Evolutionary conservation across 2,113 vertebrate species (phyloP).

Genomic region (Clarias batrachus): DNA sequence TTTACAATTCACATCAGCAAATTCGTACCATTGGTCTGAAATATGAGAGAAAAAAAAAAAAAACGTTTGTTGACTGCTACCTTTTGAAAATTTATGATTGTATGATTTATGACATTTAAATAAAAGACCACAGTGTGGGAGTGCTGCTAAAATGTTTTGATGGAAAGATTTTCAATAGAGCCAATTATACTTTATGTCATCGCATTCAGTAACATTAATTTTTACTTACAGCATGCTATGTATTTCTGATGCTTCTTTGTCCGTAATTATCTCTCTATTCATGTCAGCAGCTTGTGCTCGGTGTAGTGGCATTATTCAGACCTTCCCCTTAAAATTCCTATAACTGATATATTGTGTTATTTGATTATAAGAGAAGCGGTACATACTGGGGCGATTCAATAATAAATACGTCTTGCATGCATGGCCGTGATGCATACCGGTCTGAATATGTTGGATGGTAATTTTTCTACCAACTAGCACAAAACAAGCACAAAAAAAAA

Average conservation of each 20-base stretch:
- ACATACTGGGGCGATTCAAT: neutral
- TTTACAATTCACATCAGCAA: neutral
- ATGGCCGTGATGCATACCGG: neutral
- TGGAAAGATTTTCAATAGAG: neutral
- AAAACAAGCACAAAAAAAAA: conserved; percentile 44
- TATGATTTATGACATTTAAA: neutral
- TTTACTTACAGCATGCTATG: neutral
- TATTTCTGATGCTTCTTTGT: neutral
- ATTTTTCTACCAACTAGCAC: conserved; percentile 30
- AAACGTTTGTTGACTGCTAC: neutral
- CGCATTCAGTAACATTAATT: neutral
- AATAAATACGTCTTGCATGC: neutral
- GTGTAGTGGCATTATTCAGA: neutral
- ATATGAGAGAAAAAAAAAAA: neutral
- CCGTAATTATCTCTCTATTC: neutral
- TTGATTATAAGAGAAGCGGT: neutral
- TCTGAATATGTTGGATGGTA: conserved; percentile 6
- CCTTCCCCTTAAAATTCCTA: neutral
- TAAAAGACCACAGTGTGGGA: neutral
- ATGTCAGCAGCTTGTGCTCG: neutral
- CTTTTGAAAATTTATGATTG: conserved; percentile 1
- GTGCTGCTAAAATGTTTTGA: neutral
- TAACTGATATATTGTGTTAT: neutral
- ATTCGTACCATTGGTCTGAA: neutral
- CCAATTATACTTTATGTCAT: neutral